These are phyloP conservation scores for Stomorhina lunata DNA, from an alignment of 2,888 invertebrate genomes.

Conservation along the genomic window DNA sequence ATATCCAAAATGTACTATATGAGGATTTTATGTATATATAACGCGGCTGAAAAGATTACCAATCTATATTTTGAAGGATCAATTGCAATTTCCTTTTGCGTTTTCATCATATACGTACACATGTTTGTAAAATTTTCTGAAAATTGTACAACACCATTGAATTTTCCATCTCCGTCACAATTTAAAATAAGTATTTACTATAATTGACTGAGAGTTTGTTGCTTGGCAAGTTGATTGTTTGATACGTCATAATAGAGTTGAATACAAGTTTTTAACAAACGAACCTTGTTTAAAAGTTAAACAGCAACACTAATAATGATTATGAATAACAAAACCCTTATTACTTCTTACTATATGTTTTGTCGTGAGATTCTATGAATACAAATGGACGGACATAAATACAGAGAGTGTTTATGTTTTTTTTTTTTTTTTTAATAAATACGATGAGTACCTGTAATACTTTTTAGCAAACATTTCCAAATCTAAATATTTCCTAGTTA, in stretches of 20 bases:
- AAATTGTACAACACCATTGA: too few species aligned
- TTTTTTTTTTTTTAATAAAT: slow-evolving; percentile 23
- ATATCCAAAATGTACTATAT: too few species aligned
- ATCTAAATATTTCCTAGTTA: slow-evolving; percentile 46
- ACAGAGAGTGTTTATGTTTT: neutral
- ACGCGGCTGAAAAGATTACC: too few species aligned
- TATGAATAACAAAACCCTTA: slow-evolving; percentile 41
- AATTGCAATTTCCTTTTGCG: too few species aligned
- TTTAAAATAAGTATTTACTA: neutral
- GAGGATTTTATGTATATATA: too few species aligned
- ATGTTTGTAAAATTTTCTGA: too few species aligned
- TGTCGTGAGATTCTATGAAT: neutral
- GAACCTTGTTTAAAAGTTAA: neutral
- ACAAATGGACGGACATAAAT: neutral
- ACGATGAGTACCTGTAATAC: slow-evolving; percentile 46
- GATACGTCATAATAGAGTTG: slow-evolving; percentile 29
- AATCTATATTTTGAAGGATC: too few species aligned
- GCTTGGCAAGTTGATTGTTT: neutral
- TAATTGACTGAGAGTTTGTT: neutral
- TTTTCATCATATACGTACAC: too few species aligned
- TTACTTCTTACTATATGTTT: slow-evolving; percentile 19
- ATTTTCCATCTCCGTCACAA: neutral
- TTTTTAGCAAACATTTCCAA: slow-evolving; percentile 49
- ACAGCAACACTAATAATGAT: slow-evolving; percentile 2
- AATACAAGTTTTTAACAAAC: neutral